phyloP scores from a whole-genome alignment of 2,113 vertebrate species.

The Nematolebias whitei region DNA sequence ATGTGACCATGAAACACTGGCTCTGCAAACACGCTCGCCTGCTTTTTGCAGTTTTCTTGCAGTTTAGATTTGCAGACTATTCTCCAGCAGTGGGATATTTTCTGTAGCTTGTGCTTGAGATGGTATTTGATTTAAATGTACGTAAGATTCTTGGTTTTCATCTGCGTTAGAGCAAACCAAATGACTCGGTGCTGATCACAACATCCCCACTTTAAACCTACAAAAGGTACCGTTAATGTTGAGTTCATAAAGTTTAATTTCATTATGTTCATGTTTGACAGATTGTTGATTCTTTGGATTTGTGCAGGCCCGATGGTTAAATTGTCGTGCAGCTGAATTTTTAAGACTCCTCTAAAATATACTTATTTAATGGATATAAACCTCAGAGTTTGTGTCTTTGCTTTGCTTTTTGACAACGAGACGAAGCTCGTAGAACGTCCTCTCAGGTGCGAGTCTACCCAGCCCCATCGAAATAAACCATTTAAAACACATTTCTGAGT shows the following conservation, averaged over 20 bases:
- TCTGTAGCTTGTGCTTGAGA: too few relatives aligned
- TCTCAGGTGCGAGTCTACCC: constrained; percentile 1
- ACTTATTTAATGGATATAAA: background rate
- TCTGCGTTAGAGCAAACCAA: too few relatives aligned
- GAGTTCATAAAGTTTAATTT: too few relatives aligned
- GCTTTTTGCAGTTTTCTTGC: too few relatives aligned
- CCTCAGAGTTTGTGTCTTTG: background rate
- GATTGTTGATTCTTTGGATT: background rate
- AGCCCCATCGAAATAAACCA: constrained; percentile 32
- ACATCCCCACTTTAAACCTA: background rate
- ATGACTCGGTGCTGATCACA: background rate
- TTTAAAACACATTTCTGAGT: constrained; percentile 36
- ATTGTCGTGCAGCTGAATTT: background rate
- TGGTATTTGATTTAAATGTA: too few relatives aligned
- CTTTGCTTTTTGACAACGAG: too few relatives aligned
- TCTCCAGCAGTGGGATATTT: too few relatives aligned
- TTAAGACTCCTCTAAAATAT: background rate
- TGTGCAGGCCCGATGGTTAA: too few relatives aligned
- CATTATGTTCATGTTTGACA: background rate
- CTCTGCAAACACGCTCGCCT: too few relatives aligned
- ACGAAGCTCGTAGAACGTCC: constrained; percentile 1
- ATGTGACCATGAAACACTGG: too few relatives aligned
- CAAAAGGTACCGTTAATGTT: background rate
- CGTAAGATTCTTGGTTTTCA: too few relatives aligned
- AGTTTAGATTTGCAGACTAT: too few relatives aligned